Conservation (phyloP, 23 tunicate species). For the Oikopleura dioica region DNA sequence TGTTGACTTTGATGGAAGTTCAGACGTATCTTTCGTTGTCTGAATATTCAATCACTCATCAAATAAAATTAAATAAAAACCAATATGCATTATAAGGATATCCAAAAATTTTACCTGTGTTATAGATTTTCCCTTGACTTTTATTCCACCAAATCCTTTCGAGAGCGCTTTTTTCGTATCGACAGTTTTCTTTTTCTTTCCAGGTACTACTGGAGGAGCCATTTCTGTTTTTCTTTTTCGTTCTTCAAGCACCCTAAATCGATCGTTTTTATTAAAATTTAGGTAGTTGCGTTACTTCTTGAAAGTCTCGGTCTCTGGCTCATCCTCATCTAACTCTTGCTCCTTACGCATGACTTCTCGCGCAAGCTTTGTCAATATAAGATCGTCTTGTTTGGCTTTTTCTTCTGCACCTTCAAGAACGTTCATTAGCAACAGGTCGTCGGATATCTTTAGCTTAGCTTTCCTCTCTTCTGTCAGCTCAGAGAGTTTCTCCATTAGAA, state of each 20-base stretch:
- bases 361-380: background rate
- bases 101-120: too few species aligned
- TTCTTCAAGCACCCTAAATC: background rate
- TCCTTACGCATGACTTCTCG: background rate
- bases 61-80: too few species aligned
- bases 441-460: background rate
- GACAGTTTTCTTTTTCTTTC: background rate
- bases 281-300: background rate
- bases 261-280: background rate
- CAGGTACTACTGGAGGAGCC: background rate
- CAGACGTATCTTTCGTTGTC: too few species aligned
- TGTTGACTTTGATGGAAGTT: too few species aligned
- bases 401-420: background rate
- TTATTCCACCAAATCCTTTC: background rate
- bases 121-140: background rate
- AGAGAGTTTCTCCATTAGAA: constrained; percentile 66
- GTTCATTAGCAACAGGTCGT: background rate
- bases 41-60: too few species aligned
- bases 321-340: background rate
- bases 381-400: background rate
- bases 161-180: background rate
- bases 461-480: constrained; percentile 34
- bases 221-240: too few species aligned
- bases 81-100: too few species aligned
- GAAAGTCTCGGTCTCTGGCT: background rate